Base-by-base conservation (phyloP, 2,113 vertebrate genomes). In the Galemys pyrenaicus region DNA sequence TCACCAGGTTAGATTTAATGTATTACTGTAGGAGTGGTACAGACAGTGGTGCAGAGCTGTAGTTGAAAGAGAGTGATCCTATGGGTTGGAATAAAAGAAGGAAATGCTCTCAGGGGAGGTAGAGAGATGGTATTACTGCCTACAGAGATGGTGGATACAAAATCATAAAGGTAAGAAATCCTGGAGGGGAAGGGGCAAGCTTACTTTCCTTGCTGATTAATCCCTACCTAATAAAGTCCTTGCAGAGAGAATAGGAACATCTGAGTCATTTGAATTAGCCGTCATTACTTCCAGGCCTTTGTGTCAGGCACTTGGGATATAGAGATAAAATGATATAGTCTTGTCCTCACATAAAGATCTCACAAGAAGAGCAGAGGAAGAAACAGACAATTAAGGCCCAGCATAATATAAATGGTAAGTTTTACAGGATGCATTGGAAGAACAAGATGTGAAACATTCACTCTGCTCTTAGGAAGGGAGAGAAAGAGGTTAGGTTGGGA, bases 1-100 rank as follows among this genome's bases (percentile, higher is more conserved):
- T 89, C 80, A 84, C 32, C 46, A 51, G 62, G 75, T 85, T 85
- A 65, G 70, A 62, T 22, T 62, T 71, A 62, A 44, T 92, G 91
- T 22, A 44, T 74, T 60, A n/a, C 22, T 51, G 49, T 35, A 35
- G 56, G 6, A 32, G 8, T 24, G 28, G 12, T 54, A n/a, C 39
- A 83, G 39, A 79, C 67, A 75, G 13, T 13, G 79, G 79, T n/a
- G n/a, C n/a, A n/a, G 28, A 79, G 6, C 56, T 71, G 11, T 37
- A 67, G 26, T n/a, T n/a, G 26, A 39, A 15, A 85, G 1, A 41
- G 16, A 92, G 49, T 35, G 19, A 86, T 73, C 30, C 39, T 62
- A 6, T 22, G 11, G n/a, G 60, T 24, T 28, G 22, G 10, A 70
- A 44, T 54, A 6, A 81, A 78, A 30, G 17, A 94, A 71, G n/a